These are phyloP conservation scores for Ennomos fuscantarius DNA, from an alignment of 2,888 invertebrate species.

Conservation along the genomic window DNA sequence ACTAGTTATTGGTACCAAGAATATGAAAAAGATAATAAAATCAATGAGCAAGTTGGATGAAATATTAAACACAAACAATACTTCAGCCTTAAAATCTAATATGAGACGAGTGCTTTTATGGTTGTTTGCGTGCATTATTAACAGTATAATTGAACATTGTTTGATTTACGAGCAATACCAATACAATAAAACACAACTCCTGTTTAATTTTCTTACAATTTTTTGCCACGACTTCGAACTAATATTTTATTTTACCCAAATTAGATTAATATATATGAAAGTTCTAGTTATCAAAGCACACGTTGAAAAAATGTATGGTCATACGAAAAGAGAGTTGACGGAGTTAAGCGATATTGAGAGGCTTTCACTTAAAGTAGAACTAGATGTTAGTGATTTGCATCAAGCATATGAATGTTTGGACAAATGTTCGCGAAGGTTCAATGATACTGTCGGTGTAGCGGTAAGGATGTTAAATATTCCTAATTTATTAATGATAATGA, in stretches of 20 bases:
- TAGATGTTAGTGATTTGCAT: constrained; percentile 59
- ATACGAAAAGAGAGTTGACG: constrained; percentile 31
- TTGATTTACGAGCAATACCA: neutral
- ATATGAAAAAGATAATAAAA: constrained; percentile 45
- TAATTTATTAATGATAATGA: too few relatives aligned
- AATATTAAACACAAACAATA: constrained; percentile 52
- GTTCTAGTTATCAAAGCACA: constrained; percentile 59
- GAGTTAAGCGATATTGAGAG: constrained; percentile 46
- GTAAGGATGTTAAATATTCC: constrained; percentile 41
- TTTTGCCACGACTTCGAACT: constrained; percentile 60
- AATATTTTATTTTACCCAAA: constrained; percentile 51
- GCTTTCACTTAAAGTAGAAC: constrained; percentile 51
- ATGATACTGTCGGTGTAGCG: constrained; percentile 61
- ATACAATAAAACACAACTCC: neutral
- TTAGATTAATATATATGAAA: constrained; percentile 52
- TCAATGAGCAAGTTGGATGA: constrained; percentile 55
- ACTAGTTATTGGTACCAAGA: constrained; percentile 45
- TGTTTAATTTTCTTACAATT: neutral
- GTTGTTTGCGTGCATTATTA: constrained; percentile 32
- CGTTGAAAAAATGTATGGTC: constrained; percentile 48
- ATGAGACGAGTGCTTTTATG: constrained; percentile 31
- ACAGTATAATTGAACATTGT: constrained; percentile 50
- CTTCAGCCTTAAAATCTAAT: constrained; percentile 41
- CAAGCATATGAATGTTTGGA: constrained; percentile 62
- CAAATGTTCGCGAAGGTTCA: constrained; percentile 60